A percentile compares a stretch with the other conserved stretches of the same genome.
These are phyloP conservation scores for Ciconia maguari DNA, from an alignment of 2,113 vertebrate species.

Conservation along the genomic window DNA sequence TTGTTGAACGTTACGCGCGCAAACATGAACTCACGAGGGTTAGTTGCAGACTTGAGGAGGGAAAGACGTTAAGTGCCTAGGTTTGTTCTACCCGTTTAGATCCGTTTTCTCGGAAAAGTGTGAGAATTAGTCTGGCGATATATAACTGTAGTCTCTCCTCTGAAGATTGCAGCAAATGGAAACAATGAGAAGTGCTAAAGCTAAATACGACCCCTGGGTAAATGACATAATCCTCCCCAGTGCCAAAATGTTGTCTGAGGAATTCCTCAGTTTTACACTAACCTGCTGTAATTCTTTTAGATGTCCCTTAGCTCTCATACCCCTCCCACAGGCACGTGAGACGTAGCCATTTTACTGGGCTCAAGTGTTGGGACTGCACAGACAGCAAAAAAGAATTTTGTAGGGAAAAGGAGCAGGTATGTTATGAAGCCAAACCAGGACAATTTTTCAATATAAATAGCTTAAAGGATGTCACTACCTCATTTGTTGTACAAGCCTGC, in stretches of 20 bases:
- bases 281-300: conserved; percentile 50
- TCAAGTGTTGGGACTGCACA: background rate
- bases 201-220: background rate
- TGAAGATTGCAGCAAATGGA: conserved; percentile 47
- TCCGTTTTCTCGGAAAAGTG: background rate
- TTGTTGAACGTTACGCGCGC: background rate
- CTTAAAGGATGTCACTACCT: background rate
- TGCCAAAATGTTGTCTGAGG: conserved; percentile 32
- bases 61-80: background rate
- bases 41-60: background rate
- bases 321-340: background rate
- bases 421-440: background rate
- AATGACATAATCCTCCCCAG: conserved; percentile 54
- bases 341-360: background rate
- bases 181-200: conserved; percentile 49
- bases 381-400: background rate
- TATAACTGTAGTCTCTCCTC: background rate
- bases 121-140: background rate
- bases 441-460: background rate
- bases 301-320: conserved; percentile 32
- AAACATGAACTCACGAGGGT: background rate
- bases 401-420: background rate
- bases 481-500: background rate
- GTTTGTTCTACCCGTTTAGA: background rate
- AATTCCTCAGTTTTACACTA: conserved; percentile 34